phyloP scores from a whole-genome alignment of 2,797 vertebrate genomes.

The Sebastes kiyomatsui region DNA sequence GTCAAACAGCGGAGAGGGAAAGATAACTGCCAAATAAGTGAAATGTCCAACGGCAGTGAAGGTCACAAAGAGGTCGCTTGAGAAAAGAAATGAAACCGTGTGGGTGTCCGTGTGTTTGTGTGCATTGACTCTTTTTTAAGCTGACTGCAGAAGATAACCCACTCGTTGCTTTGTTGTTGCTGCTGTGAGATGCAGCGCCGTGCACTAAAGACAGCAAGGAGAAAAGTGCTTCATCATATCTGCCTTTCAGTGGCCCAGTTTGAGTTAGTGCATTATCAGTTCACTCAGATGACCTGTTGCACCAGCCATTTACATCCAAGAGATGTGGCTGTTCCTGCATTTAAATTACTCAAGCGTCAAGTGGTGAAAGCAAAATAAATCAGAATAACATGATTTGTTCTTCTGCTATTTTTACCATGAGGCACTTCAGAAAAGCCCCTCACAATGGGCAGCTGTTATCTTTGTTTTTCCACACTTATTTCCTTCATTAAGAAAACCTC shows the following conservation, averaged over 20 bases:
- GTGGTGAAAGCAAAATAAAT: not conserved
- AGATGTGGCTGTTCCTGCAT: not conserved
- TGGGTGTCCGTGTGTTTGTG: not conserved
- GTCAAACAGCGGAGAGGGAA: not conserved
- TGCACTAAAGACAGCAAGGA: conserved; percentile 29
- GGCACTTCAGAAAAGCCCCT: not conserved
- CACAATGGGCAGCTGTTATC: not conserved
- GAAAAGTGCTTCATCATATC: conserved; percentile 54
- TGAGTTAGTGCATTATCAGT: conserved; percentile 11
- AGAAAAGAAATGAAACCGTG: not conserved
- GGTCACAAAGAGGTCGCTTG: conserved; percentile 11
- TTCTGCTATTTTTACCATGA: not conserved
- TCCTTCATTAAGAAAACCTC: not conserved
- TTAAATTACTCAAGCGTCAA: not conserved
- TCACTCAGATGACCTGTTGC: conserved; percentile 25
- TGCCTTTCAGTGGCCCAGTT: conserved; percentile 5
- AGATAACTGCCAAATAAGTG: not conserved
- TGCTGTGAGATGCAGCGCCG: conserved; percentile 19
- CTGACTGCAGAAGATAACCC: conserved; percentile 33
- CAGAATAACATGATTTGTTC: not conserved
- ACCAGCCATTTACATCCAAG: not conserved
- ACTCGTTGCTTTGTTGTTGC: conserved; percentile 15
- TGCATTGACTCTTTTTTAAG: conserved; percentile 17
- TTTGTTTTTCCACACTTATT: not conserved
- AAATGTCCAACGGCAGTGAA: conserved; percentile 14